Evolutionary conservation across 2,888 invertebrate genomes (phyloP), one percentile per base, ranked within the genome.

Genomic region (Creontiades dilutus): DNA sequence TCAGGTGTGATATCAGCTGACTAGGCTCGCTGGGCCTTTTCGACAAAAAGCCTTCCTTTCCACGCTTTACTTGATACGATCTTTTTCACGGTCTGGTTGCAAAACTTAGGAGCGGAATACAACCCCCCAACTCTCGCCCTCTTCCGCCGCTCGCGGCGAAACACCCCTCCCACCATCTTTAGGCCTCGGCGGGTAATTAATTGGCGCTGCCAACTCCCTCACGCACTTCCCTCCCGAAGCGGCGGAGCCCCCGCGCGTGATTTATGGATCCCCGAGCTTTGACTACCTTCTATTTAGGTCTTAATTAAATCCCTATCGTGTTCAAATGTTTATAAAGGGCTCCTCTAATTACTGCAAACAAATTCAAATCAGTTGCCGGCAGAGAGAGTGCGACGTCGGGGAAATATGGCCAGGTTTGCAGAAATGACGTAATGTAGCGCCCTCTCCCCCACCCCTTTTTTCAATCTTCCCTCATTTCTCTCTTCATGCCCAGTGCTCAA

Each of bases 251-350:
- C 75, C 75, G 23, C 48, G 14, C 78, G 55, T 78, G 76, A 68
- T 86, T 86, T 86, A 86, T 86, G 75, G 86, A 48, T 76, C 86
- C 48, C 48, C 76, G 52, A 28, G 88, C 76, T 78, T 55, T 78
- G 78, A 76, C 88, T 76, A 88, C 88, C 88, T 27, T 76, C 88
- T 68, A 55, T 88, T 78, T 76, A 78, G 88, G 52, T 88, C 88
- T 88, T 88, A 88, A 88, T 88, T 88, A 88, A 88, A 88, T 88
- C 88, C 88, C 88, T 88, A 88, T 88, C 88, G 88, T 88, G 88
- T 88, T 88, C 88, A 78, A 78, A 88, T 88, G 88, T 88, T 88
- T 88, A 88, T 88, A 88, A 88, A 88, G 61, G 55, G 78, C 88
- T 68, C 52, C 48, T 80, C 88, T 88, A 88, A 88, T 88, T 80